phyloP scores from a whole-genome alignment of 2,888 invertebrate species.

The Limenitis arthemis region DNA sequence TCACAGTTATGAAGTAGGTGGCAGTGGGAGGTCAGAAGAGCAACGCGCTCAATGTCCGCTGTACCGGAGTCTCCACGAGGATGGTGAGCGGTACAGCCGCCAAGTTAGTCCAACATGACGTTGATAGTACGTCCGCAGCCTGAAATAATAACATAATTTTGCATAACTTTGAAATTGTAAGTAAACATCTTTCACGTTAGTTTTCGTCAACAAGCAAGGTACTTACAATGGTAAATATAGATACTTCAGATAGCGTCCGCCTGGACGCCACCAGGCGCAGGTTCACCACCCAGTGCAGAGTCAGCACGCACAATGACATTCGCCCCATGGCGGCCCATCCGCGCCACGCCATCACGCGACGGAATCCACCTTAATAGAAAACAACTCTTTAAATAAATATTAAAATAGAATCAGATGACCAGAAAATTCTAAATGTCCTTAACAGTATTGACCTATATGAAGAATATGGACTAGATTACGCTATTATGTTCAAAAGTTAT shows the following conservation, averaged over 20 bases:
- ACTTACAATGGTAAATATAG: constrained; percentile 21
- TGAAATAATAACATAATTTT: constrained; percentile 8
- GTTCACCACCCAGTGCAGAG: constrained; percentile 43
- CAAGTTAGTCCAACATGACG: constrained; percentile 26
- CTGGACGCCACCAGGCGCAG: constrained; percentile 32
- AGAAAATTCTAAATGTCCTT: too few species aligned
- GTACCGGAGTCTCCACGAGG: constrained; percentile 36
- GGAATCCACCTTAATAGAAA: constrained; percentile 31
- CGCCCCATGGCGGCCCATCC: constrained; percentile 41
- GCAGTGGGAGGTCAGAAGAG: not conserved
- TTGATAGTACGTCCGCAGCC: constrained; percentile 24
- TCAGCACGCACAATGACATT: constrained; percentile 42
- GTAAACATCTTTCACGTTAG: not conserved
- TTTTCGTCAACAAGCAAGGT: not conserved
- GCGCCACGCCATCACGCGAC: constrained; percentile 41
- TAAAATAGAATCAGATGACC: too few species aligned
- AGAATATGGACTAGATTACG: too few species aligned
- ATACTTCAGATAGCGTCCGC: constrained; percentile 22
- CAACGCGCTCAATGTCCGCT: constrained; percentile 26
- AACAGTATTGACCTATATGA: too few species aligned
- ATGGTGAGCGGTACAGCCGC: constrained; percentile 34
- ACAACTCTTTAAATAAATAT: too few species aligned
- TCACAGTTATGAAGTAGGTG: too few species aligned
- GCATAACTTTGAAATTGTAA: not conserved
- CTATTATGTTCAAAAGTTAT: too few species aligned